A percentile compares a stretch with the other conserved stretches of the same genome.
Evolutionary conservation across 2,797 vertebrate species (phyloP).

Genomic region (Lithobates sylvaticus): DNA sequence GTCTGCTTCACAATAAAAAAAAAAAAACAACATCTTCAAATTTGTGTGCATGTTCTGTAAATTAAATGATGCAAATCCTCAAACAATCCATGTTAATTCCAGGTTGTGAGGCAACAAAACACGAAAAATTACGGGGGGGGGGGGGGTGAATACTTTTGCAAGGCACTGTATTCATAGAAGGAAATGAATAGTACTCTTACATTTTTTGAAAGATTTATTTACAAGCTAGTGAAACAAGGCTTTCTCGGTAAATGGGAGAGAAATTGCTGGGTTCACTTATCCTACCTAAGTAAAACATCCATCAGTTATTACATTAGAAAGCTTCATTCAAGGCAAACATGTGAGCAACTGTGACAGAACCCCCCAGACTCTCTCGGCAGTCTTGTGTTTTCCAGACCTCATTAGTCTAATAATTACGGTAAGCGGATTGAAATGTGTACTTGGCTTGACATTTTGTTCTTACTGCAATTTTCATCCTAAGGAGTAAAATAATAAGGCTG

Average conservation of each 20-base stretch:
- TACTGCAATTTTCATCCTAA: slow-evolving; percentile 30
- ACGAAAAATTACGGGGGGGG: too few relatives aligned
- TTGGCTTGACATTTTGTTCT: slow-evolving; percentile 45
- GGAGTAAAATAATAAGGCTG: slow-evolving; percentile 27
- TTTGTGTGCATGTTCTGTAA: too few relatives aligned
- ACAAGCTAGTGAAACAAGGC: not conserved
- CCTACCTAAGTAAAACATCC: slow-evolving; percentile 34
- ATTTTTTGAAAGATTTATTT: not conserved
- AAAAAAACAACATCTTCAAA: too few relatives aligned
- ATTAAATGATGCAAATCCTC: too few relatives aligned
- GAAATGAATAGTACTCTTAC: not conserved
- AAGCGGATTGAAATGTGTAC: slow-evolving; percentile 29
- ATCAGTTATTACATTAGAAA: slow-evolving; percentile 26
- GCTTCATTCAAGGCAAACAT: slow-evolving; percentile 10
- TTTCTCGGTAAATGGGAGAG: slow-evolving; percentile 17
- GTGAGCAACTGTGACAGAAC: slow-evolving; percentile 19
- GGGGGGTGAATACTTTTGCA: too few relatives aligned
- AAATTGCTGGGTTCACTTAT: slow-evolving; percentile 2
- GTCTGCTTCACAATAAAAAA: too few relatives aligned
- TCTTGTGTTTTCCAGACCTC: slow-evolving; percentile 46
- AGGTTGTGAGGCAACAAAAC: too few relatives aligned
- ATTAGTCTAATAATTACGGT: slow-evolving; percentile 44
- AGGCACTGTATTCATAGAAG: not conserved
- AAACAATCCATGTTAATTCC: too few relatives aligned
- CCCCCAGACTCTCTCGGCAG: slow-evolving; percentile 2